phyloP scores from a whole-genome alignment of 2,888 invertebrate genomes.

The Lasioglossum morio region DNA sequence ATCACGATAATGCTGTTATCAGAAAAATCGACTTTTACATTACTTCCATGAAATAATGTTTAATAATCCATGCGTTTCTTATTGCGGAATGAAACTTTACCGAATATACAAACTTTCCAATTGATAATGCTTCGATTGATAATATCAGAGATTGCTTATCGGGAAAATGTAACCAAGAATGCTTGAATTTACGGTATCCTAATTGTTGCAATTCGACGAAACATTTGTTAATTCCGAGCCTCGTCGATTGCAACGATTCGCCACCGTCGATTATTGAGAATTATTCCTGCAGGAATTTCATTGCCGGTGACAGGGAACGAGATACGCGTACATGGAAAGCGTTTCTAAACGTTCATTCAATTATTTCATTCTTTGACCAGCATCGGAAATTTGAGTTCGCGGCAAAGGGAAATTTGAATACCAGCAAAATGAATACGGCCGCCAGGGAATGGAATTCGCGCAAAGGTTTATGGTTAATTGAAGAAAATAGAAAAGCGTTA shows the following conservation, averaged over 20 bases:
- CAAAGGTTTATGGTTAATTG: background rate
- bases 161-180: background rate
- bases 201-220: background rate
- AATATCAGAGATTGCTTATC: background rate
- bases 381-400: background rate
- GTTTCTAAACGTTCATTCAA: background rate
- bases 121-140: background rate
- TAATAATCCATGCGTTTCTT: background rate
- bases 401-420: background rate
- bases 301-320: background rate
- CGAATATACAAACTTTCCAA: background rate
- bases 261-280: background rate
- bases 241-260: background rate
- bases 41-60: background rate
- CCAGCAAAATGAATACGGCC: background rate
- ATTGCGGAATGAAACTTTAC: background rate
- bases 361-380: background rate
- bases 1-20: background rate
- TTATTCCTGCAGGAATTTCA: conserved; percentile 1
- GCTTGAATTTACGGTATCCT: background rate
- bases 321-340: background rate
- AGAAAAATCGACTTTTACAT: background rate
- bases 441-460: background rate
- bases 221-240: background rate
- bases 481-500: background rate